Evolutionary conservation across 2,113 vertebrate species (phyloP), one percentile per base, ranked within the genome.

Genomic region (Clupea harengus): DNA sequence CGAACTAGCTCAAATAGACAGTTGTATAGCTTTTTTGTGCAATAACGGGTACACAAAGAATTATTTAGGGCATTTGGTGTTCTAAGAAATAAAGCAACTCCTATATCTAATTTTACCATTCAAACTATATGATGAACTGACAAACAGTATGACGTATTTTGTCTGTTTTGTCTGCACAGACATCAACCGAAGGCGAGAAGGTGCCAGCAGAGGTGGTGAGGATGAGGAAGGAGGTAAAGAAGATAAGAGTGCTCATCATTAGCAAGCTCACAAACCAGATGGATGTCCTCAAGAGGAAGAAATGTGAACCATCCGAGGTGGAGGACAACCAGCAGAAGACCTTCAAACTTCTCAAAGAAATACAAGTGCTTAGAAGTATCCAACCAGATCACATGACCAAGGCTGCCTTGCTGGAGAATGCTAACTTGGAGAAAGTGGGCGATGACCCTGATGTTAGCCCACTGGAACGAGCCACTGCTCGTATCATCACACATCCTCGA

Each of bases 201-300:
- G 18, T 84, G 49, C 86, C 86, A 52, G 18, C 49, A 6, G 94
- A 99, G 95, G 96, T 99, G 90, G 96, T 99, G 90, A 97, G 94
- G 92, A 97, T 99, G 97, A 97, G 98, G 90, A 98, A 97, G 94
- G 97, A 98, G 90, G 96, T 99, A 89, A 99, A 97, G 93, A 96
- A 96, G 89, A 92, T 96, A 39, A 96, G 94, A 91, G 96, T 95
- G 82, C 88, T 98, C 89, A 93, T 96, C 88, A 97, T 97, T 90
- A 96, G 97, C 85, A 97, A 94, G 90, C 90, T 99, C 86, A 95
- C 95, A 1, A 95, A 97, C 49, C 96, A 97, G 87, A 95, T 97
- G 0, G 6, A 85, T 1, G 90, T 92, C 50, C 90, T 99, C 60
- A 99, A 97, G 92, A 93, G 94, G 22, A 97, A 96, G 93, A 99